Evolutionary conservation across 2,113 vertebrate species (phyloP), one percentile per base, ranked within the genome.

Genomic region (Erpornis zantholeuca): DNA sequence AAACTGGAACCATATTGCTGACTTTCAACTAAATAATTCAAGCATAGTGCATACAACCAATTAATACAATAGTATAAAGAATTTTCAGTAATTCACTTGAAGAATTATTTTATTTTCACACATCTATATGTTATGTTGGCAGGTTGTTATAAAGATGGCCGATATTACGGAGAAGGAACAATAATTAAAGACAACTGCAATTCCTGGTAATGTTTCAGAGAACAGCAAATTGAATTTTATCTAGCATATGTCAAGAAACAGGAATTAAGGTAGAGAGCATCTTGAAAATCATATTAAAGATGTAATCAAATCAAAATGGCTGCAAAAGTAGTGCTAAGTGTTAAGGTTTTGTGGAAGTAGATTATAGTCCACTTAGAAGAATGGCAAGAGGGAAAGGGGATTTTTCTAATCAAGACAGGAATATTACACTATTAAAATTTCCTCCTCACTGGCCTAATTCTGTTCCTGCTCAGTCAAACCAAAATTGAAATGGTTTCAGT

Each of bases 111-210:
- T 80, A 69, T 93, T 96, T 88, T 93, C 50, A 95, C 80, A 65
- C 54, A 42, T 75, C 61, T 90, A 5, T 60, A 12, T 96, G 63
- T 97, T 97, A 28, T 95, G 19, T 97, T 97, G 84, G 44, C 97
- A 98, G 98, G 97, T 97, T 98, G 98, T 95, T 86, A 95, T 91
- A 97, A 94, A 97, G 93, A 96, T 83, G 97, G 95, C 44, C 95
- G 50, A n/a, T 89, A 86, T 88, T 97, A 98, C 16, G 93, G 92
- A 98, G 97, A 98, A 97, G 97, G 96, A 97, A 49, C 90, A 85
- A 63, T 93, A 70, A 88, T 97, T 94, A 98, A 97, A 96, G 98
- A 98, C 92, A 98, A 98, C 97, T 98, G 98, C 97, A 98, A 98
- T 88, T 97, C 90, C 76, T 98, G 98, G 98, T 98, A 98, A 98